phyloP scores from a whole-genome alignment of 2,797 vertebrate species.

The Hypotaenidia okinawae region DNA sequence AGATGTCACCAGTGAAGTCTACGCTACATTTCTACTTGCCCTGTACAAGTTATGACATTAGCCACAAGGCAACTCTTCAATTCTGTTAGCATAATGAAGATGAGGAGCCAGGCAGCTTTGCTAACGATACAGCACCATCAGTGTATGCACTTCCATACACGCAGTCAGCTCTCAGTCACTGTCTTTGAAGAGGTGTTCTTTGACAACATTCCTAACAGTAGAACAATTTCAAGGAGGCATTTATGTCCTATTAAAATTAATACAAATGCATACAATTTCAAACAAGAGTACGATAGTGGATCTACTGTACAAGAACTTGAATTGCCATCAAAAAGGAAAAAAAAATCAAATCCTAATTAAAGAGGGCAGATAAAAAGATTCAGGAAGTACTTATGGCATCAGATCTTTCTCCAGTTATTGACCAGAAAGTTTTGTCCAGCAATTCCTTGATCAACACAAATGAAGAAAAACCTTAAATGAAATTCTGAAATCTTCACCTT shows the following conservation, averaged over 20 bases:
- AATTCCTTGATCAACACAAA: background rate
- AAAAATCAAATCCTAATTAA: background rate
- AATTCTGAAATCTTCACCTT: background rate
- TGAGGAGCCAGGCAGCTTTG: background rate
- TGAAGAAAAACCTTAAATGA: background rate
- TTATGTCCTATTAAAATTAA: background rate
- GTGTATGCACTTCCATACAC: background rate
- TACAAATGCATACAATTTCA: background rate
- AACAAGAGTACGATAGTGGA: background rate
- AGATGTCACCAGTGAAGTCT: background rate
- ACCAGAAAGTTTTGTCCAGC: background rate
- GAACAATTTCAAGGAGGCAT: background rate
- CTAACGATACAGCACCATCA: background rate
- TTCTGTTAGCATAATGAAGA: background rate
- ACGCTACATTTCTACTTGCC: background rate
- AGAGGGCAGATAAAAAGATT: background rate
- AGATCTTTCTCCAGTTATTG: background rate
- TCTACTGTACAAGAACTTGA: background rate
- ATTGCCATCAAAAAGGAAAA: background rate
- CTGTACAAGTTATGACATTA: background rate
- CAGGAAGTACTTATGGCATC: background rate
- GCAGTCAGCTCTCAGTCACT: background rate
- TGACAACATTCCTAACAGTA: background rate
- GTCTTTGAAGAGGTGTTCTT: background rate
- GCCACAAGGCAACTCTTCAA: background rate